Evolutionary conservation across 2,797 vertebrate genomes (phyloP), one percentile per base, ranked within the genome.

Genomic region (Megalops cyprinoides): DNA sequence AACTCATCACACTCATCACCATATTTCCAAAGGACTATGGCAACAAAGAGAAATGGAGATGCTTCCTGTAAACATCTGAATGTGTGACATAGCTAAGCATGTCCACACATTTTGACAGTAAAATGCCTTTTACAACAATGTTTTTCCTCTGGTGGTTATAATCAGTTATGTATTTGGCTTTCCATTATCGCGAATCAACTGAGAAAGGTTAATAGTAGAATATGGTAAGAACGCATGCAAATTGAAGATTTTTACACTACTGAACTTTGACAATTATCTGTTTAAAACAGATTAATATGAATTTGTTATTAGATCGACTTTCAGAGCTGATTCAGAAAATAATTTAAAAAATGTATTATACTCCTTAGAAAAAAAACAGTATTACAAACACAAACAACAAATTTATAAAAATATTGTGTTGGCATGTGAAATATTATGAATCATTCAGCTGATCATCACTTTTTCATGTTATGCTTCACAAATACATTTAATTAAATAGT

Each of bases 11-110:
- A 67, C 84, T 62, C 82, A 87, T 88, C 88, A 91, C 92, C 88
- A 76, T 73, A 88, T 94, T 93, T 88, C 87, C 84, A 90, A 93
- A 88, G 83, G 88, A 83, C 86, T 82, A n/a, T 86, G 76, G 79
- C 85, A 87, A 78, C 79, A 77, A n/a, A n/a, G n/a, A n/a, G n/a
- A n/a, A n/a, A n/a, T n/a, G n/a, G n/a, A n/a, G n/a, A n/a, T n/a
- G n/a, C n/a, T n/a, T n/a, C n/a, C n/a, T n/a, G n/a, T n/a, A n/a
- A n/a, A n/a, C n/a, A n/a, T n/a, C n/a, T n/a, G n/a, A n/a, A n/a
- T n/a, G n/a, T n/a, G n/a, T n/a, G n/a, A n/a, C n/a, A n/a, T n/a
- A n/a, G n/a, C n/a, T n/a, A n/a, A n/a, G n/a, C n/a, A n/a, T n/a
- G n/a, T n/a, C n/a, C n/a, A n/a, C n/a, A n/a, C n/a, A n/a, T n/a